Base-by-base conservation (phyloP, 2,888 invertebrate genomes). In the Nymphalis urticae region DNA sequence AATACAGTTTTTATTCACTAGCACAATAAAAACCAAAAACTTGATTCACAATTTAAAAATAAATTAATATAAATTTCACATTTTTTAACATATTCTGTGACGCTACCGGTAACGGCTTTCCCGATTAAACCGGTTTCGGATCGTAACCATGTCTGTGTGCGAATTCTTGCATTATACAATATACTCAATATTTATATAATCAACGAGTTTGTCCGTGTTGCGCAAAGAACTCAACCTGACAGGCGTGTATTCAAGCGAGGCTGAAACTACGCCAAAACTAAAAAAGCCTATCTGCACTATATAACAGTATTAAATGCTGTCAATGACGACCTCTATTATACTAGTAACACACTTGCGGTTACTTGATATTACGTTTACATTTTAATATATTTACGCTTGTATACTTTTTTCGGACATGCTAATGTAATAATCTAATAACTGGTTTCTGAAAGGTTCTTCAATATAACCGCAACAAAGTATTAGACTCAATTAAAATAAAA, bases 181-280 rank as follows among this genome's bases (percentile, higher is more conserved):
- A 68, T 65, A 64, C 64, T 62, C 47, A 62, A 70, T 64, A 58
- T 66, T 72, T 72, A 72, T 62, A 70, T 72, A 72, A 72, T 64
- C 61, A 53, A 67, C 72, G 27, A 56, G 72, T 64, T 69, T 47
- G 61, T 48, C 61, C 54, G 48, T 54, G 27, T 69, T 65, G 51
- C 65, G 62, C 65, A 69, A 56, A 62, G 50, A 36, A 24, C 56
- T 59, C 16, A 50, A 24, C 24, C 48, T 50, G 54, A 17, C 54
- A 13, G 32, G n/a, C 51, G 58, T 19, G 17, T 42, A 58, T 32
- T 58, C 58, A 42, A 42, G 58, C 58, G 36, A 42, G 42, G 42
- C 42, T 19, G 10, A 58, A 58, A 58, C 42, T 36, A 4, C 42
- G 19, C 42, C 42, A 36, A 56, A 32, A 56, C 27, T 56, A 56